A percentile compares a stretch with the other conserved stretches of the same genome.
These are phyloP conservation scores for Polymixis flavicincta DNA, from an alignment of 2,888 invertebrate genomes.

Conservation along the genomic window DNA sequence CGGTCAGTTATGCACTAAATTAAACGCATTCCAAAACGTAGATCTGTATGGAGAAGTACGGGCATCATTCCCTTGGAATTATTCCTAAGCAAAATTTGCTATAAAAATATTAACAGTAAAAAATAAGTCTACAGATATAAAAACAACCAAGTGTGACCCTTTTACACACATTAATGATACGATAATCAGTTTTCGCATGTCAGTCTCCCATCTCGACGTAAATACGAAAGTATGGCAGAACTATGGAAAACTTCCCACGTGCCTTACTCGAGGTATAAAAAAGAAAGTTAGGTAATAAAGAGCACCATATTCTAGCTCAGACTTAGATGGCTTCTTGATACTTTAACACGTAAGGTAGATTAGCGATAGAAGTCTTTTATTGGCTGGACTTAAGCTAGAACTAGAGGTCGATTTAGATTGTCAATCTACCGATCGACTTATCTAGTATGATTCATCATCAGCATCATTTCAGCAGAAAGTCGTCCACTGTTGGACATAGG, in stretches of 20 bases:
- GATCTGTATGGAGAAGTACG: no score
- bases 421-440: not conserved
- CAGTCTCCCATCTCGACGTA: slow-evolving; percentile 46
- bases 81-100: not conserved
- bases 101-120: not conserved
- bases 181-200: slow-evolving; percentile 50
- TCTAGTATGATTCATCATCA: no score
- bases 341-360: slow-evolving; percentile 29
- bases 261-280: slow-evolving; percentile 54
- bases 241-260: slow-evolving; percentile 65
- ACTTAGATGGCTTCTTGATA: slow-evolving; percentile 51
- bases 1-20: no score
- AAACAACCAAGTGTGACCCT: slow-evolving; percentile 30
- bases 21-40: no score
- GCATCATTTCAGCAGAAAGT: no score
- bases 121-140: slow-evolving; percentile 12
- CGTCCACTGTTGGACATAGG: no score
- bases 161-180: slow-evolving; percentile 38
- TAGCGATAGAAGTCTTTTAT: slow-evolving; percentile 19
- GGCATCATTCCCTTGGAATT: no score
- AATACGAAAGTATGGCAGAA: slow-evolving; percentile 55
- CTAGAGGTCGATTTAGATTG: not conserved
- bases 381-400: not conserved
- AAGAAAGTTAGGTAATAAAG: slow-evolving; percentile 66
- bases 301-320: slow-evolving; percentile 47